Conservation (phyloP, 2,113 vertebrate genomes). For the Platycercus adscitus region DNA sequence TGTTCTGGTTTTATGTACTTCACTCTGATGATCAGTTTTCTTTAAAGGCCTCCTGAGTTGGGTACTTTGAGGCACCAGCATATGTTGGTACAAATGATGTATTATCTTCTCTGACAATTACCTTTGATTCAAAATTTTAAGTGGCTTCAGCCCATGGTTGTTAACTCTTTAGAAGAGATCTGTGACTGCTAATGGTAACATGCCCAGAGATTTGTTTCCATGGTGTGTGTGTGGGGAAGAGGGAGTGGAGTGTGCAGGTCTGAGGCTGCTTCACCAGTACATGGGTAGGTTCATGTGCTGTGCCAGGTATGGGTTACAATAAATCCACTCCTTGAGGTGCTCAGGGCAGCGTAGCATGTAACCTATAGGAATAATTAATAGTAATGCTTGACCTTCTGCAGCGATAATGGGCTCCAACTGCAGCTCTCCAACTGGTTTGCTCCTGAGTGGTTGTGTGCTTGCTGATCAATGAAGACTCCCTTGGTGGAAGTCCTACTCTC, state of each 20-base stretch:
- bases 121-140: neutral
- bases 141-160: neutral
- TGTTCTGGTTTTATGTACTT: neutral
- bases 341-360: neutral
- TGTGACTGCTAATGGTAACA: neutral
- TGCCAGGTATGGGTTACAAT: neutral
- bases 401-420: neutral
- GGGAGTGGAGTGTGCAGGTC: neutral
- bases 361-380: neutral
- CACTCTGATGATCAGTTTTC: neutral
- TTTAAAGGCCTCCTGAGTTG: neutral
- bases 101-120: conserved; percentile 23
- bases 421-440: neutral
- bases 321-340: neutral
- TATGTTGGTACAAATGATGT: neutral
- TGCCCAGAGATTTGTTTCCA: neutral
- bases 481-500: neutral
- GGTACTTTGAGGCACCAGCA: neutral
- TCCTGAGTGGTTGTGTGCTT: neutral
- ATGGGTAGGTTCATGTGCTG: neutral
- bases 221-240: too few species aligned
- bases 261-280: neutral
- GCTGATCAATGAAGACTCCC: neutral
- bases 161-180: neutral
- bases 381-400: neutral